Conservation (phyloP, 2,888 invertebrate species). For the Lithophane semibrunnea region DNA sequence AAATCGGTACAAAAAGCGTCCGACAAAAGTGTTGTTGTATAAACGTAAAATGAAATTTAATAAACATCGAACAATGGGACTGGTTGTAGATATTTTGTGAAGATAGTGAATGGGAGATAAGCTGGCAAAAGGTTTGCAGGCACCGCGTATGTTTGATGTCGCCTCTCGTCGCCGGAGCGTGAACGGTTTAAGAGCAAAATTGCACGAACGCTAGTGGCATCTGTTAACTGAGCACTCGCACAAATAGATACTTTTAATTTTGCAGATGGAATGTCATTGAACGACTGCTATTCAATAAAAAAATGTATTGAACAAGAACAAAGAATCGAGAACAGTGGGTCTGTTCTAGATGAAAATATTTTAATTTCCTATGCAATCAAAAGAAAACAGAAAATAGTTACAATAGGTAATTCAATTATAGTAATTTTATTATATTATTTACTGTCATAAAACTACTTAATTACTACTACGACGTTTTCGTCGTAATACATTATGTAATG, state of each 20-base stretch:
- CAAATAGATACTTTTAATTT: slow-evolving; percentile 89
- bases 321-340: neutral
- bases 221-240: slow-evolving; percentile 86
- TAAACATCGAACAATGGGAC: slow-evolving; percentile 88
- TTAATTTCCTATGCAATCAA: slow-evolving; percentile 45
- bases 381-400: slow-evolving; percentile 5
- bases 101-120: slow-evolving; percentile 90
- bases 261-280: slow-evolving; percentile 86
- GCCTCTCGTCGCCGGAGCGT: slow-evolving; percentile 88
- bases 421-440: neutral
- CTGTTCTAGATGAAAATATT: slow-evolving; percentile 57
- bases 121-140: slow-evolving; percentile 89
- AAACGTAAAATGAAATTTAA: slow-evolving; percentile 90
- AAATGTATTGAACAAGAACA: slow-evolving; percentile 67
- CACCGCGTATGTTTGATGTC: slow-evolving; percentile 89
- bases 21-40: slow-evolving; percentile 90
- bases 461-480: neutral
- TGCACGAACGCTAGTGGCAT: slow-evolving; percentile 87
- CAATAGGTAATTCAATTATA: too few species aligned
- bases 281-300: slow-evolving; percentile 69
- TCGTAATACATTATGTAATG: neutral
- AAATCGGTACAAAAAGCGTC: slow-evolving; percentile 86
- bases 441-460: neutral
- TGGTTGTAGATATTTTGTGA: slow-evolving; percentile 85
- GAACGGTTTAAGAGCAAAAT: slow-evolving; percentile 88